These are phyloP conservation scores for Pedionomus torquatus DNA, from an alignment of 2,113 vertebrate species.

Conservation along the genomic window DNA sequence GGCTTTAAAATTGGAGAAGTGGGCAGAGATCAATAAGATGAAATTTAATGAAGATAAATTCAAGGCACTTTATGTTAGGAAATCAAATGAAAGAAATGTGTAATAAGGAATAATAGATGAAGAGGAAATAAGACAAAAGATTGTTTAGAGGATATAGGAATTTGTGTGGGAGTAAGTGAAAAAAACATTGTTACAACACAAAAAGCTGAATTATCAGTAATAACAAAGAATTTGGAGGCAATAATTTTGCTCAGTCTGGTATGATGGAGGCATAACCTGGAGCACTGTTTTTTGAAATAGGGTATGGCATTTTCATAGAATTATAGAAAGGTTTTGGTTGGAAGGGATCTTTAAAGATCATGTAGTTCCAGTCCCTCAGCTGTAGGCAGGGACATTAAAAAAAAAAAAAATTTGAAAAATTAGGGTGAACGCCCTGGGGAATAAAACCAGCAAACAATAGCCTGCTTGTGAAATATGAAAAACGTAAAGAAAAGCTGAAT, in stretches of 20 bases:
- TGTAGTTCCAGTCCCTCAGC: neutral
- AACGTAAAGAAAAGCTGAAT: neutral
- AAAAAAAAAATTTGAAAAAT: neutral
- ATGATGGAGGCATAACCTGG: neutral
- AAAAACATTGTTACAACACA: neutral
- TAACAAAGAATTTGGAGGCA: neutral
- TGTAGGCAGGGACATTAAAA: neutral
- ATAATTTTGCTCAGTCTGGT: neutral
- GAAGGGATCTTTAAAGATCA: neutral
- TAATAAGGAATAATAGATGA: neutral
- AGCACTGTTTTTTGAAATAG: neutral
- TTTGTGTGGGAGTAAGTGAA: neutral
- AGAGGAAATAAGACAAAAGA: neutral
- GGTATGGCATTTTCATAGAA: neutral
- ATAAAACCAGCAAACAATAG: neutral
- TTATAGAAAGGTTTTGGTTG: neutral
- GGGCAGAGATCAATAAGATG: neutral
- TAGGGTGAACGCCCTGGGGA: neutral
- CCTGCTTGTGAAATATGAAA: neutral
- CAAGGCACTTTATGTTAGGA: neutral
- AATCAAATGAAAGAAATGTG: neutral
- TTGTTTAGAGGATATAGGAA: neutral
- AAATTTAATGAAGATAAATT: neutral
- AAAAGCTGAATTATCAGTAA: neutral
- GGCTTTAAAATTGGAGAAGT: neutral